Base-by-base conservation (phyloP, 2,888 invertebrate species). In the Furcula furcula region DNA sequence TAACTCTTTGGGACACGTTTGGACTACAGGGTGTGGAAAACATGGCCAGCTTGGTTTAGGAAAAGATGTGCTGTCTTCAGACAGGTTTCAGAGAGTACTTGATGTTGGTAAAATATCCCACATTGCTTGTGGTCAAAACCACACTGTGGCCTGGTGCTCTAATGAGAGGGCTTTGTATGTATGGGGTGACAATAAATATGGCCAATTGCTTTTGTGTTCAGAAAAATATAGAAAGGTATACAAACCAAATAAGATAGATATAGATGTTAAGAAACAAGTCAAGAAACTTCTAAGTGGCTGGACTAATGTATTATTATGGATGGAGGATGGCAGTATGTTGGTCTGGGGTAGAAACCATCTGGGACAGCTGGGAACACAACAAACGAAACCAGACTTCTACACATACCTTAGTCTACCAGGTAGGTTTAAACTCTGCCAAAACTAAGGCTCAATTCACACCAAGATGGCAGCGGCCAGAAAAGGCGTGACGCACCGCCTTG, bases 111-210 rank as follows among this genome's bases (percentile, higher is more conserved):
- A 91, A 60, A 85, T 95, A 60, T 77, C 89, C 42, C 85, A 91
- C 64, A 88, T 95, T 32, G 91, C 92, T 25, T 95, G 95, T 75
- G 97, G 97, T 1, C 95, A 97, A 76, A 93, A 95, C 63, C 95
- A 96, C 69, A 93, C 94, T 4, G 71, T 94, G 20, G 92, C 91
- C 18, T 90, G 89, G 89, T 75, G 75, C 37, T 66, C 76, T 20
- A 74, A 76, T 27, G 79, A 89, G 39, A 93, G 92, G 55, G 91
- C 89, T 35, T 83, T 93, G 39, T 94, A 89, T 85, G 92, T 89
- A 7, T 95, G 95, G 92, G 97, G 97, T 14, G 94, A 95, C 60
- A 97, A 96, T 64, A 95, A 93, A 75, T 93, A 93, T 74, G 94
- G 96, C 0, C 97, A 97, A 65, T 77, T 95, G 31, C 92, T 94